Base-by-base conservation (phyloP, 2,113 vertebrate genomes). In the Callithrix jacchus region DNA sequence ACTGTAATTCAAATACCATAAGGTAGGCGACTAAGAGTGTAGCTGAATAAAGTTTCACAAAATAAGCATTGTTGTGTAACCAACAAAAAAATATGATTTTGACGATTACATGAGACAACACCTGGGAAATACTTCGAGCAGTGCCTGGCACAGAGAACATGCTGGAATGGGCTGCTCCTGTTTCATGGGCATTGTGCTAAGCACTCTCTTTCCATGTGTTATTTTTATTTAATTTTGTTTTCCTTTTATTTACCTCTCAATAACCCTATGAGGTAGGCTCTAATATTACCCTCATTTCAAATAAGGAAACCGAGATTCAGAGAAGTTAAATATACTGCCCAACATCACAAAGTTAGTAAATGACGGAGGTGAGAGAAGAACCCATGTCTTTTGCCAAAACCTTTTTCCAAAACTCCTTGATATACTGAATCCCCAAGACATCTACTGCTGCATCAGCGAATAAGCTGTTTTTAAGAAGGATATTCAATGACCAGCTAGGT, bases 301-400 rank as follows among this genome's bases (percentile, higher is more conserved):
- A 87, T 87, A 93, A 91, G 16, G 21, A 93, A 90, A 83, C 58
- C 20, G 47, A 89, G 81, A 70, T 90, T 82, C 40, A 45, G 56
- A 70, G 87, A 93, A 93, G 80, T 89, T 87, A 73, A 90, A 70
- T 84, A 85, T 79, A 89, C 16, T 27, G 35, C 27, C 56, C 56
- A 70, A 58, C 10, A 14, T 58, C 74, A 93, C 21, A 16, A 90
- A 90, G 40, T 82, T 90, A 96, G 87, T 58, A 74, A 85, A n/a
- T 74, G 64, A 74, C 27, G 68, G 64, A 92, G 74, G 27, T 74
- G 12, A 70, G 58, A 92, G 13, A 89, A 12, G 73, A 54, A 64
- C 30, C 58, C 40, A 42, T 5, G 32, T 77, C 56, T 86, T 87
- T 76, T 42, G 35, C 68, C 74, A 76, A 97, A 87, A 61, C 40